Conservation (phyloP, 2,888 invertebrate genomes). For the Drosophila hawaiiensis region DNA sequence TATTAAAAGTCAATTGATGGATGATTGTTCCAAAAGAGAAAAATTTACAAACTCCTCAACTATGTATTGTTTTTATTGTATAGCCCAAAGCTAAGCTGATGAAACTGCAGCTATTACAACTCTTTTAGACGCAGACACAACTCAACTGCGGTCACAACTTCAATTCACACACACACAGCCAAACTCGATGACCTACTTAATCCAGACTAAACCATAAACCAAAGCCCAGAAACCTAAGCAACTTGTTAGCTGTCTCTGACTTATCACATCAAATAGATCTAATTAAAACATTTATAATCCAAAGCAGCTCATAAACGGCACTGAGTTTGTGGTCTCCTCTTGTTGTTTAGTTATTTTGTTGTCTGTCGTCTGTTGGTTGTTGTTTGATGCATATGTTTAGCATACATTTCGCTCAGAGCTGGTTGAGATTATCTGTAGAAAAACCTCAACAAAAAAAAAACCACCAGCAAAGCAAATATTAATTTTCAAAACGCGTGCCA, state of each 20-base stretch:
- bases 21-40: slow-evolving; percentile 9
- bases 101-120: slow-evolving; percentile 25
- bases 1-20: slow-evolving; percentile 46
- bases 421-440: slow-evolving; percentile 62
- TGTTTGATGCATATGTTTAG: slow-evolving; percentile 71
- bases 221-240: slow-evolving; percentile 63
- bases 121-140: slow-evolving; percentile 1
- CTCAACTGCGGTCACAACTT: slow-evolving; percentile 30
- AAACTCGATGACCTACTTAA: slow-evolving; percentile 69
- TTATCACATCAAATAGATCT: slow-evolving; percentile 77
- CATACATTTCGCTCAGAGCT: slow-evolving; percentile 62
- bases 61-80: slow-evolving; percentile 4
- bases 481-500: slow-evolving; percentile 78
- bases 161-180: slow-evolving; percentile 21
- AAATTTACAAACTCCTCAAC: background rate
- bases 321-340: slow-evolving; percentile 55
- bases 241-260: slow-evolving; percentile 74
- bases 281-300: slow-evolving; percentile 79
- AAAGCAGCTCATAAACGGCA: slow-evolving; percentile 71
- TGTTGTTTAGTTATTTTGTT: slow-evolving; percentile 14
- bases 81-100: background rate
- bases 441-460: slow-evolving; percentile 52
- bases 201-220: slow-evolving; percentile 52
- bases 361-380: slow-evolving; percentile 23
- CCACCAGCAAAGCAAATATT: slow-evolving; percentile 68